Evolutionary conservation across 2,797 vertebrate genomes (phyloP), one percentile per base, ranked within the genome.

Genomic region (Coregonus ussuriensis): DNA sequence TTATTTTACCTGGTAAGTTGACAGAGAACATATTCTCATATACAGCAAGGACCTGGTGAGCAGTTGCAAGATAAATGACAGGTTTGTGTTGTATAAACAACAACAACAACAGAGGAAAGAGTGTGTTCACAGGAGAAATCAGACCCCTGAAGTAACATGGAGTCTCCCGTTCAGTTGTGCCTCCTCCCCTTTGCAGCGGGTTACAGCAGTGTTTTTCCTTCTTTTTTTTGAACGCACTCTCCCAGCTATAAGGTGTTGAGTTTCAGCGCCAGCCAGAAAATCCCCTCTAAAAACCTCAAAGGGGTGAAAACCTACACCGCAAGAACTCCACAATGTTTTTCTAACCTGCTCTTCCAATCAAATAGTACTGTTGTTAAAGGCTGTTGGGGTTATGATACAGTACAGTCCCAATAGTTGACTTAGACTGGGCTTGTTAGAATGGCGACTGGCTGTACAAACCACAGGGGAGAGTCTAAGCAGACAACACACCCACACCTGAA

Each of bases 231-330:
- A 0, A 25, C 25, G 25, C 63, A 65, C 51, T 16, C 56, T 52
- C 76, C 69, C 86, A 79, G 77, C 70, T 79, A 77, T 80, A 37
- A 71, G 79, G 86, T 86, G 81, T 79, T 71, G n/a, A 77, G 85
- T 90, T 89, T 88, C 87, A 25, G 41, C 65, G 31, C 68, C 41
- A 11, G 15, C 63, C 63, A 81, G 79, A 80, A 83, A 83, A 80
- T 79, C 82, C 65, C 3, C 16, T 3, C n/a, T 63, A 83, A 81
- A 71, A 69, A 79, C 71, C 82, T 86, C 75, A 88, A 85, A 88
- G 78, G 81, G 79, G 31, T 86, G 86, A 87, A 88, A 91, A 84
- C 80, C 78, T 82, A 89, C 83, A 88, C 87, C 84, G 31, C 75
- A 71, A 72, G 74, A 70, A 71, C 74, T 66, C 71, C 69, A 81